Evolutionary conservation across 2,797 vertebrate species (phyloP).

Genomic region (Enteromius afrohamiltoni): DNA sequence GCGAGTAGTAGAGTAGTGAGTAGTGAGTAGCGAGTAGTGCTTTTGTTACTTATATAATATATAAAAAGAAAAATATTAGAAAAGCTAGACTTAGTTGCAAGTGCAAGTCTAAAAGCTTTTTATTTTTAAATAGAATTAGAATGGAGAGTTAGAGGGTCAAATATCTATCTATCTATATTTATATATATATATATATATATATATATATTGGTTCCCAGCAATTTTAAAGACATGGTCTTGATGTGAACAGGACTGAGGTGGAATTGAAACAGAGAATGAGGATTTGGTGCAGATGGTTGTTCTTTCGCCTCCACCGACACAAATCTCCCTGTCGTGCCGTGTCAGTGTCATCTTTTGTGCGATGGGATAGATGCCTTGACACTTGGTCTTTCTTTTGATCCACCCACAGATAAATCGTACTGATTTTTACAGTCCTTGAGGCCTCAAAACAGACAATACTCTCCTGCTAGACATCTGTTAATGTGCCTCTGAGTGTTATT

Average conservation of each 20-base stretch:
- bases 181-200: too few species aligned
- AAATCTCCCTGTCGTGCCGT: slow-evolving; percentile 63
- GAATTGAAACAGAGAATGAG: slow-evolving; percentile 23
- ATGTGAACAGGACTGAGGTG: slow-evolving; percentile 27
- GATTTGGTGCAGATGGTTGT: slow-evolving; percentile 69
- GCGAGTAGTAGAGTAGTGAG: too few species aligned
- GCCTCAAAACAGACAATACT: neutral
- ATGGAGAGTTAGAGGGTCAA: too few species aligned
- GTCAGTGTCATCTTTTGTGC: slow-evolving; percentile 26
- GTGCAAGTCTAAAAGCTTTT: too few species aligned
- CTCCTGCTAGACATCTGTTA: slow-evolving; percentile 30
- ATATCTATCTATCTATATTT: too few species aligned
- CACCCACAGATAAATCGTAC: slow-evolving; percentile 38
- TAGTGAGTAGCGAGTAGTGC: too few species aligned
- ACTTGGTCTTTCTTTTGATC: slow-evolving; percentile 16
- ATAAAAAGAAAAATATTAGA: too few species aligned
- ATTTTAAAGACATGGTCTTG: too few species aligned
- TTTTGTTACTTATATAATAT: too few species aligned
- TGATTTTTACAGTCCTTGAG: neutral
- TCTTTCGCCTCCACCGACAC: slow-evolving; percentile 59
- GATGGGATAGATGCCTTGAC: neutral
- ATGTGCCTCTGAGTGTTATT: neutral
- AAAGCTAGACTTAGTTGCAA: too few species aligned
- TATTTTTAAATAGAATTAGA: too few species aligned
- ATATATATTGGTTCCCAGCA: too few species aligned